Conservation (phyloP, 1,140 invertebrate species). For the Drosophila tsacasi region DNA sequence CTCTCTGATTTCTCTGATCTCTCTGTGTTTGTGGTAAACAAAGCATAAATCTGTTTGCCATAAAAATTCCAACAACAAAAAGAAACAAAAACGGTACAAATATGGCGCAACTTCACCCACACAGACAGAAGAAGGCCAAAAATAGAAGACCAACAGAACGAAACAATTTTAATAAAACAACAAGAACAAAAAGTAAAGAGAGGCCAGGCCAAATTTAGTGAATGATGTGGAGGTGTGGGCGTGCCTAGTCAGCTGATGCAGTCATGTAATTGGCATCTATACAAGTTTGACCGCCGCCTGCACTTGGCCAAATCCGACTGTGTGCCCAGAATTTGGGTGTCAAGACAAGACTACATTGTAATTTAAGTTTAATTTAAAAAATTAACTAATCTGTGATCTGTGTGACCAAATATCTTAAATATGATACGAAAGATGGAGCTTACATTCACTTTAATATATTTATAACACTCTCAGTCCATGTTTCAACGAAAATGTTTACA, state of each 20-base stretch:
- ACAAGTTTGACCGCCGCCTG: conserved; percentile 72
- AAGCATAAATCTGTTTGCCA: conserved; percentile 73
- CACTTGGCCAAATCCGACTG: conserved; percentile 50
- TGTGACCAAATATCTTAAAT: not conserved
- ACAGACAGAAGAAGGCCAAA: conserved; percentile 39
- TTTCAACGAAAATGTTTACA: not conserved
- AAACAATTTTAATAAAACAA: conserved; percentile 20
- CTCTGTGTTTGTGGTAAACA: conserved; percentile 64
- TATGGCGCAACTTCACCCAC: conserved; percentile 52
- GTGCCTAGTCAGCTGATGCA: conserved; percentile 53
- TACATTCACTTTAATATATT: not conserved
- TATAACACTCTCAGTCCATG: not conserved
- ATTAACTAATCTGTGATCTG: not conserved
- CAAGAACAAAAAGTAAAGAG: conserved; percentile 22
- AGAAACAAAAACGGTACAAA: conserved; percentile 22
- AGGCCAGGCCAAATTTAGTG: conserved; percentile 61
- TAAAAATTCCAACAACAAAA: conserved; percentile 69
- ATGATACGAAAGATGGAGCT: not conserved
- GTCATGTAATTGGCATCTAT: conserved; percentile 77
- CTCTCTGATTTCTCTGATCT: conserved; percentile 10
- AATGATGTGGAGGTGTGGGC: conserved; percentile 52
- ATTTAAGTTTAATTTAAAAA: not conserved
- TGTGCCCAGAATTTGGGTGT: conserved; percentile 22
- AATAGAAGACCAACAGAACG: conserved; percentile 53
- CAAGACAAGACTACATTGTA: not conserved